These are phyloP conservation scores for Leptinotarsa rubiginosa DNA, from an alignment of 2,888 invertebrate species.

Conservation along the genomic window DNA sequence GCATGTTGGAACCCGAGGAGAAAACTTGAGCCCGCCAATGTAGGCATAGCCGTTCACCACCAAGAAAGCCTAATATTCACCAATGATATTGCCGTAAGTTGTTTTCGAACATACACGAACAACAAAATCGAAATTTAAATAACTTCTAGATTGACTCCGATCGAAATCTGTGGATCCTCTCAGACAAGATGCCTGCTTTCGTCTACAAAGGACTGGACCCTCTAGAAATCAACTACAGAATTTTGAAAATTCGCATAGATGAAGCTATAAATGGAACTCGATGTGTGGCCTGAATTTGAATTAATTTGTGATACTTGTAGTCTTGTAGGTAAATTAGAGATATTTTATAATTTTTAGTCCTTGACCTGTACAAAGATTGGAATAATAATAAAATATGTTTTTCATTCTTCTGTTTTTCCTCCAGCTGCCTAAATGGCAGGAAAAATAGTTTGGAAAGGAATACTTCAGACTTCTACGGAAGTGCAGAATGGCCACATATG, in stretches of 20 bases:
- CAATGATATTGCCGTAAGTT: constrained; percentile 78
- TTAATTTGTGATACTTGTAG: constrained; percentile 6
- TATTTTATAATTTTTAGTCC: neutral
- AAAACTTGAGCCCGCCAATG: constrained; percentile 74
- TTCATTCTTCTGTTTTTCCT: no score
- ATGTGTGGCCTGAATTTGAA: constrained; percentile 57
- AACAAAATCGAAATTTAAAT: constrained; percentile 5
- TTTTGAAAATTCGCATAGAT: constrained; percentile 64
- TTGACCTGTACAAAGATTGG: no score
- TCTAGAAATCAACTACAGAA: constrained; percentile 76
- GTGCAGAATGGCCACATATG: no score
- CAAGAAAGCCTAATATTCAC: constrained; percentile 79
- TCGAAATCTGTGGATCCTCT: constrained; percentile 79
- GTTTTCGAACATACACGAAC: neutral
- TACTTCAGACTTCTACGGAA: no score
- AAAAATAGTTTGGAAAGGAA: no score
- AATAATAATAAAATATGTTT: no score
- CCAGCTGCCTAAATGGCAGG: no score
- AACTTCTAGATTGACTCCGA: constrained; percentile 71
- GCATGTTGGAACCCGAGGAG: constrained; percentile 84
- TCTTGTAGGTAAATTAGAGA: neutral
- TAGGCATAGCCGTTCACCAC: constrained; percentile 77
- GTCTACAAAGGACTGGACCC: constrained; percentile 75
- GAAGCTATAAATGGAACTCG: constrained; percentile 65
- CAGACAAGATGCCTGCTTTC: constrained; percentile 82